Conservation (phyloP, 1,140 invertebrate species). For the Platorchestia sp. region DNA sequence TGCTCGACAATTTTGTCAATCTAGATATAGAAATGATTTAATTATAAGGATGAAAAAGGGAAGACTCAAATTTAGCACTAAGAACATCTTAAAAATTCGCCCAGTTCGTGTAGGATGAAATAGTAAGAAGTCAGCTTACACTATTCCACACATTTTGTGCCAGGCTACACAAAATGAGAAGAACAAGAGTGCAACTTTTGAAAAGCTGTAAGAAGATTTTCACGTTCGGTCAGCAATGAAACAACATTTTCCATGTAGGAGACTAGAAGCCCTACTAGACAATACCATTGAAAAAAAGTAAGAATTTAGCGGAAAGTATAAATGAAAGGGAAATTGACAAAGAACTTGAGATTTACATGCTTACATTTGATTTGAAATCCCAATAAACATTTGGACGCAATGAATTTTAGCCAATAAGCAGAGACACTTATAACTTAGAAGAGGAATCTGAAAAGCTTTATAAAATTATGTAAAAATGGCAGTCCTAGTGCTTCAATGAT, state of each 20-base stretch:
- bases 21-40: neutral
- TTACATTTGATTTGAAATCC: neutral
- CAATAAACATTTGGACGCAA: neutral
- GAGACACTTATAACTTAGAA: neutral
- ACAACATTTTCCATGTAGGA: neutral
- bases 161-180: neutral
- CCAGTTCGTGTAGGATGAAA: neutral
- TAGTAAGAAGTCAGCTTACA: neutral
- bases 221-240: neutral
- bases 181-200: neutral
- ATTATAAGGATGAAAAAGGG: neutral
- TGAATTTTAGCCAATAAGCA: neutral
- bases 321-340: neutral
- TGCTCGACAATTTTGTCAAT: neutral
- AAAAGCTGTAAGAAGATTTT: neutral
- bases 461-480: slow-evolving; percentile 43
- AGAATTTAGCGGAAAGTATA: neutral
- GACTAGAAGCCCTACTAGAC: neutral
- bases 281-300: neutral
- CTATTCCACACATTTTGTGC: neutral
- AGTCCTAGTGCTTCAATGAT: neutral
- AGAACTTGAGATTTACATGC: neutral
- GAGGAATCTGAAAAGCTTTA: neutral
- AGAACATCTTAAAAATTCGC: neutral
- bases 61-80: neutral